Evolutionary conservation across 2,797 vertebrate species (phyloP), one percentile per base, ranked within the genome.

Genomic region (Halcyon badia): DNA sequence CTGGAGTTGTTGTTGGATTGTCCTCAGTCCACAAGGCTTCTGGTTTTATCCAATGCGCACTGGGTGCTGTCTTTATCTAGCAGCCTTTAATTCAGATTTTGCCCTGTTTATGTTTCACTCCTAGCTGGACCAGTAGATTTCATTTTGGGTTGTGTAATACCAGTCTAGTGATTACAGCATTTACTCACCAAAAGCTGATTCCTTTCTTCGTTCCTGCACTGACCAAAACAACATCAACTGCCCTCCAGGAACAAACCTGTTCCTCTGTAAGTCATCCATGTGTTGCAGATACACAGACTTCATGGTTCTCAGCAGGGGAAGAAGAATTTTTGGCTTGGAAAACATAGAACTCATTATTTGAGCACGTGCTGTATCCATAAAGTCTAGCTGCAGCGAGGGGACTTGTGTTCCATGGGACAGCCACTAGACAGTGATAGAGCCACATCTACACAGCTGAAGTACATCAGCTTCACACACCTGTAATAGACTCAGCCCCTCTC

Each of bases 1-100:
- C 78, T 97, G 54, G 52, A 91, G 89, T 96, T 97, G 96, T 94
- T 97, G 93, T 97, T 97, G 97, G 97, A 97, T 96, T 95, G 86
- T 68, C 86, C 91, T 97, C 97, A 96, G 96, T 85, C 83, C 93
- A 57, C 81, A 78, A 81, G 86, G 94, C 86, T 97, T 94, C 90
- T 93, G 90, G 73, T 96, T 95, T 95, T 94, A 93, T 93, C 75
- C 81, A 68, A 21, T 93, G 85, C 76, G 61, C 62, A 62, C 62
- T 91, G 85, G 35, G 58, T 94, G 22, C 86, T 93, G 81, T 92
- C 88, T 96, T 83, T 87, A 78, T 78, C 52, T 75, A 87, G 37
- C 84, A 96, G 81, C 75, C 42, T 89, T 95, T 91, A 96, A 97
- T 97, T 96, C 94, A 97, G 71, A 92, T 93, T 94, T 95, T 94